Evolutionary conservation across 2,888 invertebrate genomes (phyloP), one percentile per base, ranked within the genome.

Genomic region (Drosophila recens): DNA sequence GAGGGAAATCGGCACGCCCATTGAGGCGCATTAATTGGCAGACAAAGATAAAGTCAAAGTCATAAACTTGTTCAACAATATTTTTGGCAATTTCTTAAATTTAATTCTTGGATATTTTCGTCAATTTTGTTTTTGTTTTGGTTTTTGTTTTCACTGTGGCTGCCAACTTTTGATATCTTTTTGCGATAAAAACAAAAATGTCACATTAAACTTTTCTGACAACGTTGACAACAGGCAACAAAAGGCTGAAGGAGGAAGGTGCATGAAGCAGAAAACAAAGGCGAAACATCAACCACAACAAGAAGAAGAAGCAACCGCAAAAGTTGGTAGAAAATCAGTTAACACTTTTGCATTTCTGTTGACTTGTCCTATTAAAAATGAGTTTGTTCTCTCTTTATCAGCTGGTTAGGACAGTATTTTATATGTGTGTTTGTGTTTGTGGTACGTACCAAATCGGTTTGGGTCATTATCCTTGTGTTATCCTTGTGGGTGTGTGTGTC

Each of bases 381-480:
- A 54, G 67, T 67, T 72, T 75, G 10, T 10, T 30, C 42, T 36
- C 49, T 34, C 57, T 36, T 75, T 64, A 74, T 74, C 64, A 75
- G 73, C 51, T 75, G 56, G 33, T 42, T 71, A 46, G 67, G 74
- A 63, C 40, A 30, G 23, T 57, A 13, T 27, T 20, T 36, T 65
- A 30, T 38, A 23, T 62, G 17, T 46, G 38, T 17, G 42, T 51
- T 27, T 6, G 36, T 13, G n/a, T 53, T 42, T 34, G 6, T 48
- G n/a, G 23, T 76, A 73, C 80, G 10, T 75, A 89, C 71, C 77
- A 61, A 64, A 70, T 62, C 57, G 66, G 67, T 68, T 77, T 82
- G 61, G 83, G 87, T 84, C 83, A 89, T 81, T 85, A 88, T 85
- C 84, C 81, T 90, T 82, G 77, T 80, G 76, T 89, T 90, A 91